Conservation (phyloP, 2,888 invertebrate species). For the Epirrhoe alternata region DNA sequence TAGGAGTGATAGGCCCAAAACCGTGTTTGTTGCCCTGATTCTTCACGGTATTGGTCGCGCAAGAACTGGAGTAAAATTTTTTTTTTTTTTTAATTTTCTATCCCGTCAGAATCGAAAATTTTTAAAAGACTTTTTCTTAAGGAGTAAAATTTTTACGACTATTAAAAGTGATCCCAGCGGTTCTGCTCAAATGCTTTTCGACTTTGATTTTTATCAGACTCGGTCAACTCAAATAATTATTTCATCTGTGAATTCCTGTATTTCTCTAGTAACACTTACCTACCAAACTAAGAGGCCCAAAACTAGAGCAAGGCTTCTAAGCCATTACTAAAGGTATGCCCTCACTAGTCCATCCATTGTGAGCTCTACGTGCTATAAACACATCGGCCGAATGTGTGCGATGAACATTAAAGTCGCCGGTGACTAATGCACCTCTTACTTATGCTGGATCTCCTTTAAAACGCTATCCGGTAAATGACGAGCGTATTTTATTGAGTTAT, state of each 20-base stretch:
- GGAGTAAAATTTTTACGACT: no score
- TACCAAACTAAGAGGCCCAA: background rate
- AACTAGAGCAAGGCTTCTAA: background rate
- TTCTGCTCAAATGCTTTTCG: no score
- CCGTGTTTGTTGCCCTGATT: no score
- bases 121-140: no score
- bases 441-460: background rate
- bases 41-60: no score
- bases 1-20: no score
- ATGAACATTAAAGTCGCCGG: slow-evolving; percentile 33
- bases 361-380: slow-evolving; percentile 32
- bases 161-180: no score
- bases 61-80: no score
- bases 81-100: no score
- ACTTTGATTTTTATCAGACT: no score
- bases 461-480: background rate
- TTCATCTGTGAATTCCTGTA: background rate
- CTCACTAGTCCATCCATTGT: slow-evolving; percentile 17
- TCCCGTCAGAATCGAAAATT: no score
- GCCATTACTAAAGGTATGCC: slow-evolving; percentile 1
- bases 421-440: slow-evolving; percentile 33
- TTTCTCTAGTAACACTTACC: background rate
- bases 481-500: background rate
- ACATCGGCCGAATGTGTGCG: slow-evolving; percentile 30
- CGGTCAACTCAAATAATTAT: background rate